Conservation (phyloP, 2,797 vertebrate species). For the Thamnophis elegans region DNA sequence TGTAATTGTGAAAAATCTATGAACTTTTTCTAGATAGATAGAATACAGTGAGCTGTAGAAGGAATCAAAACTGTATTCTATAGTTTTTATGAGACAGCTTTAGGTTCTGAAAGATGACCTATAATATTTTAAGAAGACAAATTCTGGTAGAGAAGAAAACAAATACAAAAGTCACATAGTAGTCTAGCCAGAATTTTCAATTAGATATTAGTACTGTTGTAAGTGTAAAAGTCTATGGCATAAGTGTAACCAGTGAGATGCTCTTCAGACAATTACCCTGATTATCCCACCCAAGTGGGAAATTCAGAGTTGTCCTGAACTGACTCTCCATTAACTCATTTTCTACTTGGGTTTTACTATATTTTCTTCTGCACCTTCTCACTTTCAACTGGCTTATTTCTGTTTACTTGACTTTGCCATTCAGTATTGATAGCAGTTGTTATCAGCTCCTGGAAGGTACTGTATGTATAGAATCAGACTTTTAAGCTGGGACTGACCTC, state of each 20-base stretch:
- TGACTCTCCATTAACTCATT: slow-evolving; percentile 3
- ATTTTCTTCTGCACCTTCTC: neutral
- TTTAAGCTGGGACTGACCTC: neutral
- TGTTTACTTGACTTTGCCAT: slow-evolving; percentile 6
- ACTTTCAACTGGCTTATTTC: neutral
- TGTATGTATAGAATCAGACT: neutral
- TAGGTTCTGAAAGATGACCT: neutral
- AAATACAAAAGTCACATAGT: too few species aligned
- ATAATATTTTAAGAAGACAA: neutral
- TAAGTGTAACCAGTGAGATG: neutral
- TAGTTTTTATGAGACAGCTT: neutral
- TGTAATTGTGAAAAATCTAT: neutral
- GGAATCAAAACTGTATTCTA: neutral
- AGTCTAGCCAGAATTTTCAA: neutral
- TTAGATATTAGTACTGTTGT: neutral
- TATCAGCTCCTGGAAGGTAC: neutral
- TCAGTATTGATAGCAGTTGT: neutral
- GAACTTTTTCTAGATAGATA: neutral
- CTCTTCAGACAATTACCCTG: neutral
- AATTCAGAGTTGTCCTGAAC: neutral
- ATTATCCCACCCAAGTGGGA: neutral
- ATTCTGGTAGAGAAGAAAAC: neutral
- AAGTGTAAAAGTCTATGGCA: too few species aligned
- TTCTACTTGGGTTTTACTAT: neutral
- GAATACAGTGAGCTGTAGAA: neutral